A percentile compares a stretch with the other conserved stretches of the same genome.
These are phyloP conservation scores for Aphaenogaster rudis DNA, from an alignment of 1,140 invertebrate genomes.

Conservation along the genomic window DNA sequence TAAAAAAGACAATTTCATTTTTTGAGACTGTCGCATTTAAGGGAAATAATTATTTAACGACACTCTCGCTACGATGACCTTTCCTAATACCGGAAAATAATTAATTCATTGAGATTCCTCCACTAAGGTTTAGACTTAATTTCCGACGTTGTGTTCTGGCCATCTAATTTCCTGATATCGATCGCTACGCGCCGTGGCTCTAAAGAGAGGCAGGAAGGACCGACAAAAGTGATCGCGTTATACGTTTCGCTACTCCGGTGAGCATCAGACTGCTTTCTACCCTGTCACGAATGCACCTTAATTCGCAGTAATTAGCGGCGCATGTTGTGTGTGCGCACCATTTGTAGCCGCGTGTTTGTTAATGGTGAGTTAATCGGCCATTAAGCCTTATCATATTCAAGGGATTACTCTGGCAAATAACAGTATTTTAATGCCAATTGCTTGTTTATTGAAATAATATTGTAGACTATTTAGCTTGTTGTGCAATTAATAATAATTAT, in stretches of 20 bases:
- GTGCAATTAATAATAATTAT: constrained; percentile 53
- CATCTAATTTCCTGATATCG: constrained; percentile 50
- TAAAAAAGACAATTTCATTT: too few relatives aligned
- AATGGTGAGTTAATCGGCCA: constrained; percentile 59
- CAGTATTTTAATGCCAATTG: constrained; percentile 22
- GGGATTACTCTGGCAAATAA: constrained; percentile 32
- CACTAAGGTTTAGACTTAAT: constrained; percentile 17
- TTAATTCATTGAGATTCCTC: constrained; percentile 14
- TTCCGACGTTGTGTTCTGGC: constrained; percentile 14
- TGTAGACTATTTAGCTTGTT: constrained; percentile 37
- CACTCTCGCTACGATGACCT: background rate
- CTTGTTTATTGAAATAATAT: constrained; percentile 50
- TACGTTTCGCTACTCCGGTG: constrained; percentile 16
- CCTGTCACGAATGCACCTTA: constrained; percentile 50
- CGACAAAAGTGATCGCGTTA: constrained; percentile 34
- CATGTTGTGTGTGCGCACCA: constrained; percentile 10
- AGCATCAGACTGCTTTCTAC: constrained; percentile 46
- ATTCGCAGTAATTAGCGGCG: constrained; percentile 43
- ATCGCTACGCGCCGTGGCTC: constrained; percentile 6
- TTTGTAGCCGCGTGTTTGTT: constrained; percentile 47
- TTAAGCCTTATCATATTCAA: constrained; percentile 47
- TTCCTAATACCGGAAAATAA: background rate
- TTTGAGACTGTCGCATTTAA: background rate
- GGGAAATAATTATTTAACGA: background rate
- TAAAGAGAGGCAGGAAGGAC: constrained; percentile 20